Base-by-base conservation (phyloP, 2,113 vertebrate species). In the Platanista minor region DNA sequence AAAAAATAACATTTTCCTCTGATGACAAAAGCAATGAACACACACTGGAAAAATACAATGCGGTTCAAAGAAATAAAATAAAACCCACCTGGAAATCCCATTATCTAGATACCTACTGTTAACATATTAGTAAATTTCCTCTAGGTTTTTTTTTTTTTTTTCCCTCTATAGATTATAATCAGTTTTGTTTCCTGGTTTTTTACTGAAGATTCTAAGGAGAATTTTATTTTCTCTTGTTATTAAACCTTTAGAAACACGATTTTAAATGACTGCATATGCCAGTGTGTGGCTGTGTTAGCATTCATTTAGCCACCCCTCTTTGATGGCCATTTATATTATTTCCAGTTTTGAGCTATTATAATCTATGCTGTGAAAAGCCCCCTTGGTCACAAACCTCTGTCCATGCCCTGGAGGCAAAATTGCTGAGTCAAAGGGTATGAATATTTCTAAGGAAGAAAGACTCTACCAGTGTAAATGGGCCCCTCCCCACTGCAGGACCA, bases 231-330 rank as follows among this genome's bases (percentile, higher is more conserved):
- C n/a, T 81, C 33, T 59, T 84, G 46, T 89, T 90, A 69, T 54
- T 82, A 91, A 90, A 72, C 66, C 39, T 91, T 91, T 75, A 78
- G 64, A 97, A 93, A 74, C 52, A 91, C 13, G 12, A 21, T 72
- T 94, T 80, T 90, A 90, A 92, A 81, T 81, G 91, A 46, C 52
- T 46, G 39, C 9, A 1, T 46, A 9, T 49, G 41, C 33, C 20
- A 36, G 25, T 21, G 27, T 90, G 67, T 82, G 39, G n/a, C 33
- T 92, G 29, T 62, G 46, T 87, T 49, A 59, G 18, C n/a, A n/a
- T 92, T 71, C 29, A 75, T 17, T 41, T 41, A 59, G 59, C 13
- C 33, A 3, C 31, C 12, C 29, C 57, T 54, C 64, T 59, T 59
- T 59, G 77, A 61, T 89, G 36, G n/a, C 0, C 59, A 27, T 49